Conservation (phyloP, 2,888 invertebrate genomes). For the Tetragnatha montana region DNA sequence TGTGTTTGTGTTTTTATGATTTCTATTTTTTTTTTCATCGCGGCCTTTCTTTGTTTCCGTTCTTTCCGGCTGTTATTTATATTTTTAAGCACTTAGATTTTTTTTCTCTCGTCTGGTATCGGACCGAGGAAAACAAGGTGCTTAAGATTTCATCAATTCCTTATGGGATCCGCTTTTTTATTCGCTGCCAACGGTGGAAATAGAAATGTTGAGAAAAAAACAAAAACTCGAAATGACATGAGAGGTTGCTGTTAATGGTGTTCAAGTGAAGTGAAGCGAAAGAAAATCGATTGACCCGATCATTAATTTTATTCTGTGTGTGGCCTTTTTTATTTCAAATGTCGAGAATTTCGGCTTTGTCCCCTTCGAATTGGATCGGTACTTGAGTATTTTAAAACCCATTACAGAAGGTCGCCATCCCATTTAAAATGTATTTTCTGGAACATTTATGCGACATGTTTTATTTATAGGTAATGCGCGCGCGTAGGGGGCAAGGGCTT, state of each 20-base stretch:
- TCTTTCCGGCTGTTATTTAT: conserved; percentile 7
- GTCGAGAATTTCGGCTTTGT: background rate
- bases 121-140: conserved; percentile 30
- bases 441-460: background rate
- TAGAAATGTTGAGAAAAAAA: conserved; percentile 35
- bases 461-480: background rate
- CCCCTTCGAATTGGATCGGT: background rate
- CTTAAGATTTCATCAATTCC: conserved; percentile 53
- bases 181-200: conserved; percentile 9
- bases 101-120: conserved; percentile 3
- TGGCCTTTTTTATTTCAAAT: background rate
- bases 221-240: conserved; percentile 32
- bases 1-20: conserved; percentile 22
- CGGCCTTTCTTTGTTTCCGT: conserved; percentile 35
- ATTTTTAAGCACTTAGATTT: conserved; percentile 4
- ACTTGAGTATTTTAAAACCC: background rate
- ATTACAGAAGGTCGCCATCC: background rate
- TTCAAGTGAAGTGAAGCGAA: conserved; percentile 44
- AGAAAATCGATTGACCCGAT: conserved; percentile 42
- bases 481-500: background rate
- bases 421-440: background rate
- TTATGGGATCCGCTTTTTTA: conserved; percentile 43
- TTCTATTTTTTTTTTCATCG: conserved; percentile 25
- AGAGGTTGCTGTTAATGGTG: conserved; percentile 61
- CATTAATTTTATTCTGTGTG: conserved; percentile 41